Evolutionary conservation across 2,888 invertebrate genomes (phyloP).

Genomic region (Amphimallon solstitiale): DNA sequence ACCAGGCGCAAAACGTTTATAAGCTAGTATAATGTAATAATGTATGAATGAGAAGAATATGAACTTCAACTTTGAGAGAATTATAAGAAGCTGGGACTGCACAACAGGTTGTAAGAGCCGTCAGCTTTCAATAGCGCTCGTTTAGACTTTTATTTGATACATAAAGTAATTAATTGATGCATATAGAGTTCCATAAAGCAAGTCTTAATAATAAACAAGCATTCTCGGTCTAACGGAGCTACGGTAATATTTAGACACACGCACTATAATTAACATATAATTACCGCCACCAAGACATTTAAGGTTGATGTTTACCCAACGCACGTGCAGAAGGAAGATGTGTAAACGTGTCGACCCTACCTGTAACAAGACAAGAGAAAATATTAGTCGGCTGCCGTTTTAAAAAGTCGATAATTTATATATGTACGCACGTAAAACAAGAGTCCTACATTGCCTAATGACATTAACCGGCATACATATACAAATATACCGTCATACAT

Average conservation of each 20-base stretch:
- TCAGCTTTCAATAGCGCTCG: too few relatives aligned
- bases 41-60: too few relatives aligned
- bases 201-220: not conserved
- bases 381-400: conserved; percentile 32
- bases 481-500: not conserved
- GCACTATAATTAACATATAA: conserved; percentile 22
- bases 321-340: conserved; percentile 17
- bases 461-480: conserved; percentile 1
- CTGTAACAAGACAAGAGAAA: conserved; percentile 32
- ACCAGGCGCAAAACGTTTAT: too few relatives aligned
- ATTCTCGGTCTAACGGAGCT: not conserved
- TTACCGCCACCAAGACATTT: conserved; percentile 19
- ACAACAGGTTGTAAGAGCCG: too few relatives aligned
- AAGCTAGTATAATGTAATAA: too few relatives aligned
- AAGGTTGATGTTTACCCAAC: conserved; percentile 1
- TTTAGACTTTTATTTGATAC: not conserved
- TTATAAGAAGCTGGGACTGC: too few relatives aligned
- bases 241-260: conserved; percentile 2
- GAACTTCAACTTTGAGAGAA: too few relatives aligned
- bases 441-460: not conserved
- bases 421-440: conserved; percentile 19
- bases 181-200: not conserved
- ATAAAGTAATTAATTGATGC: not conserved
- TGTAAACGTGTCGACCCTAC: conserved; percentile 30
- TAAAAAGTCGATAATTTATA: conserved; percentile 23